Base-by-base conservation (phyloP, 2,797 vertebrate species). In the Lagodon rhomboides region DNA sequence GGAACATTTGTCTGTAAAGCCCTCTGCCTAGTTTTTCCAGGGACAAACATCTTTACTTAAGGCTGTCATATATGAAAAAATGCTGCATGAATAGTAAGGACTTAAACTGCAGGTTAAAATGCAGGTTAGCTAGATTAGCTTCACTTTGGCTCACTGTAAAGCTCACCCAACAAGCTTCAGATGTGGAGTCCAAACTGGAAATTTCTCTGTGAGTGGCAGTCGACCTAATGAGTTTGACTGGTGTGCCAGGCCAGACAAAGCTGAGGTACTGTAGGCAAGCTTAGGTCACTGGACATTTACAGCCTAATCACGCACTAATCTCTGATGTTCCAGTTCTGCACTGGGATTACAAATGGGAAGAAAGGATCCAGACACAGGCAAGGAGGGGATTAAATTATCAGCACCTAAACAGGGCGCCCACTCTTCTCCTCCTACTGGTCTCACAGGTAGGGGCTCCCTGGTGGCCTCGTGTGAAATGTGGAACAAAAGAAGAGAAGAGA, bases 281-380 rank as follows among this genome's bases (percentile, higher is more conserved):
- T 64, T 61, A 69, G 86, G 80, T 82, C 85, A 87, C 49, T 80
- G 58, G 66, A 81, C 27, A 34, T 65, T 61, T 85, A 72, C 46
- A 77, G 64, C 60, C 87, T 88, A 85, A 91, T 88, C 83, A 87
- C 60, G 6, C 49, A 69, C 84, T 93, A 93, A 93, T 93, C 93
- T 92, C 87, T 77, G 80, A 93, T 91, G 90, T 93, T 91, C 90
- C 86, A 93, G 87, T 89, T 90, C 84, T 74, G 50, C 56, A 65
- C 70, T 87, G 77, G 83, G 85, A 92, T 92, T 90, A 91, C 75
- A 77, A 83, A 83, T 73, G 73, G 84, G 44, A 86, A 84, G 65
- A 90, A 89, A 89, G 70, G 59, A 84, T 88, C 86, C 68, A 90
- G 78, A 86, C 65, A 54, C 49, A 64, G 69, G 66, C 58, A 67